Evolutionary conservation across 2,888 invertebrate genomes (phyloP).

Genomic region (Panzeria rudis): DNA sequence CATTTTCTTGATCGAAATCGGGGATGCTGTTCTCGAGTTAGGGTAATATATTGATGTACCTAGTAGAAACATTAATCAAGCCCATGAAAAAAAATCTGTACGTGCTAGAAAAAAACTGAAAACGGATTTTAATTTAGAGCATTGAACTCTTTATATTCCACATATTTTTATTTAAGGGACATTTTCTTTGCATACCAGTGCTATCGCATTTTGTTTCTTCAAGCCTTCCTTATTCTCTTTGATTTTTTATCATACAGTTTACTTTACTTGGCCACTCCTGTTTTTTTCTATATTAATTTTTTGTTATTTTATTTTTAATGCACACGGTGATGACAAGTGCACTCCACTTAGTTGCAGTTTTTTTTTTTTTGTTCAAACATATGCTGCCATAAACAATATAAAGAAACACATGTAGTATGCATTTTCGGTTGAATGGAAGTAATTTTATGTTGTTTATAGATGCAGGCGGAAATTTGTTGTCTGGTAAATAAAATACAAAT

Average conservation of each 20-base stretch:
- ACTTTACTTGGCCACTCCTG: constrained; percentile 31
- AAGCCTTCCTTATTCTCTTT: background rate
- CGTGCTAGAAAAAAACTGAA: too few relatives aligned
- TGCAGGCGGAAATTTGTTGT: constrained; percentile 51
- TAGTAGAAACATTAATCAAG: too few relatives aligned
- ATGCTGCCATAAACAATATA: constrained; percentile 41
- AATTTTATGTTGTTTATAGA: constrained; percentile 29
- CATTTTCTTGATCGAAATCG: too few relatives aligned
- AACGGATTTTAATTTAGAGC: too few relatives aligned
- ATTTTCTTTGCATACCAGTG: too few relatives aligned
- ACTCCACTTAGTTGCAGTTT: constrained; percentile 43
- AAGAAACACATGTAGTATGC: constrained; percentile 50
- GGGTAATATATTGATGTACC: too few relatives aligned
- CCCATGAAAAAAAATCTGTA: too few relatives aligned
- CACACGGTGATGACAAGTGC: constrained; percentile 63
- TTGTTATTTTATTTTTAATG: background rate
- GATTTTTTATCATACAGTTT: constrained; percentile 2
- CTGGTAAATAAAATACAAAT: constrained; percentile 20
- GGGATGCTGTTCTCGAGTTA: too few relatives aligned
- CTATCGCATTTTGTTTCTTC: too few relatives aligned
- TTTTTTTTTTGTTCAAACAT: constrained; percentile 31
- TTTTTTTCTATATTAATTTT: background rate
- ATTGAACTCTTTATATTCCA: too few relatives aligned
- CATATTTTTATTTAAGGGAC: too few relatives aligned
- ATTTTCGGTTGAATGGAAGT: constrained; percentile 48